Evolutionary conservation across 2,888 invertebrate species (phyloP).

Genomic region (Drosophila mulleri): DNA sequence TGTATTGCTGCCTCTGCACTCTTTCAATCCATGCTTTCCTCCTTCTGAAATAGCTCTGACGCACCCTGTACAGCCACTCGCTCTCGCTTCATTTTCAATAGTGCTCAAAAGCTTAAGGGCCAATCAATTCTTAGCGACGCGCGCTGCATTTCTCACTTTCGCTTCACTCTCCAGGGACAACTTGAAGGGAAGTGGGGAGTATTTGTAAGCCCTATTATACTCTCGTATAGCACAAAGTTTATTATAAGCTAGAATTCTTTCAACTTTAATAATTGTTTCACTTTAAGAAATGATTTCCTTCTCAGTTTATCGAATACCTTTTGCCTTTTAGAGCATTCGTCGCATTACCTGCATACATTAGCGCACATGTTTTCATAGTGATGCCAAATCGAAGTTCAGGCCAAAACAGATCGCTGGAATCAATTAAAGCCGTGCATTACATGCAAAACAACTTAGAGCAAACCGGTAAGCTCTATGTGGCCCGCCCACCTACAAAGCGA

Average conservation of each 20-base stretch:
- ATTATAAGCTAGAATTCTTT: not conserved
- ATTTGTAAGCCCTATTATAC: constrained; percentile 24
- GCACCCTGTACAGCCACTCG: not conserved
- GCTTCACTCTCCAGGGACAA: constrained; percentile 10
- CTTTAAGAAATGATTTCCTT: not conserved
- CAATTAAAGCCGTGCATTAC: constrained; percentile 59
- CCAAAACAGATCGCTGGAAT: constrained; percentile 48
- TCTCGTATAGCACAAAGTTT: not conserved
- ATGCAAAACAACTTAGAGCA: constrained; percentile 68
- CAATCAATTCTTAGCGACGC: constrained; percentile 39
- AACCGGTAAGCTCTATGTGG: constrained; percentile 55
- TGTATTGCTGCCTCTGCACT: not conserved
- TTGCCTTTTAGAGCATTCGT: constrained; percentile 18
- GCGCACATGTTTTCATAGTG: constrained; percentile 29
- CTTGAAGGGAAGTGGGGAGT: constrained; percentile 18
- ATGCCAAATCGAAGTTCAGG: constrained; percentile 38
- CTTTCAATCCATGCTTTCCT: not conserved
- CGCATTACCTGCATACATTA: constrained; percentile 22
- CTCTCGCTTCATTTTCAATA: constrained; percentile 29
- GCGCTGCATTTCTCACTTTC: constrained; percentile 25
- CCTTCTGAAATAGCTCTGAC: not conserved
- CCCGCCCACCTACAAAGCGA: constrained; percentile 41
- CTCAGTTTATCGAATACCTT: not conserved
- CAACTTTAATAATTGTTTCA: not conserved
- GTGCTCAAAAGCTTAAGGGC: constrained; percentile 49